Base-by-base conservation (phyloP, 2,888 invertebrate genomes). In the Epinotia bilunana region DNA sequence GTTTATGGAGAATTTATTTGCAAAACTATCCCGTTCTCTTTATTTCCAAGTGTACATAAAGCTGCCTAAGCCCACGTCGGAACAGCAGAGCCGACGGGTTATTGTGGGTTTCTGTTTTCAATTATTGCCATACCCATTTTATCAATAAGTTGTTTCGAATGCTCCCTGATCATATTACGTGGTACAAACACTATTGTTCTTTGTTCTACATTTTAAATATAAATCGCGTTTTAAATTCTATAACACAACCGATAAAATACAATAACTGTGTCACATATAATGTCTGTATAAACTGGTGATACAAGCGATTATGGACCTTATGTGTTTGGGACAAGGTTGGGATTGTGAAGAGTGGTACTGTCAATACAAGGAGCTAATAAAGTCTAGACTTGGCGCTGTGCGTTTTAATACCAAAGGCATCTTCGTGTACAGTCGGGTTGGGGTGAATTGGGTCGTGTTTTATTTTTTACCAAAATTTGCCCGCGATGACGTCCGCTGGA, bases 301-400 rank as follows among this genome's bases (percentile, higher is more conserved):
- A 0, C 58, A 9, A 28, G 46, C 46, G 11, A 69, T 60, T 69
- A n/a, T 60, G 11, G 16, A 46, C 28, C 23, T 12, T 46, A 69
- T 16, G 12, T 6, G 12, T 46, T n/a, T 23, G 6, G 16, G 0
- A 23, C 46, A 57, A 46, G 60, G 46, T 60, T 28, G n/a, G 23
- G 2, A 69, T 0, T 57, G n/a, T 33, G 1, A 11, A 9, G n/a
- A n/a, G 3, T 58, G 2, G 58, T 60, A 60, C 43, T 49, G 46
- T 60, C 69, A 33, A 16, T 18, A 20, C 20, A 49, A 16, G 53
- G 57, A 28, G 23, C 58, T 69, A 69, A 69, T 69, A 69, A 69
- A 69, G 69, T 69, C 69, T 69, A 60, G 69, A 69, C 46, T 60
- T 20, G 3, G 18, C 7, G 69, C 23, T n/a, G 69, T 69, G 69